Percentiles rank a stretch among this genome's conserved stretches.
Evolutionary conservation across 2,888 invertebrate genomes (phyloP).

Genomic region (Eugnorisma glareosa): DNA sequence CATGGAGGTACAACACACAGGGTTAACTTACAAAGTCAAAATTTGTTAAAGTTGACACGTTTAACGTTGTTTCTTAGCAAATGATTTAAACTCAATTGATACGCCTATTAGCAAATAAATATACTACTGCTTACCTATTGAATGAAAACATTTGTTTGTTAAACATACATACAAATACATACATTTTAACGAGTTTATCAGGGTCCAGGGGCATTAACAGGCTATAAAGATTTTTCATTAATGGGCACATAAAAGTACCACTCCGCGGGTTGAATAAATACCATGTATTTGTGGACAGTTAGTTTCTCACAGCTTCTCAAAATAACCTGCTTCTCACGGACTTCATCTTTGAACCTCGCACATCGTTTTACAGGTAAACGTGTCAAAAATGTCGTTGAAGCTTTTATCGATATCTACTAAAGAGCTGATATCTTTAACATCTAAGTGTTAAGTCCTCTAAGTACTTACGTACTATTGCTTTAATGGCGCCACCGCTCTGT

Average conservation of each 20-base stretch:
- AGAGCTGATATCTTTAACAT: conserved; percentile 23
- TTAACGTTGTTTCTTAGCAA: not conserved
- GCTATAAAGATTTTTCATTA: not conserved
- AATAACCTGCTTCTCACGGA: conserved; percentile 15
- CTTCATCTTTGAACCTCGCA: conserved; percentile 35
- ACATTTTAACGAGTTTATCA: not conserved
- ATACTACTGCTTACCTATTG: not conserved
- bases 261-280: conserved; percentile 21
- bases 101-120: not conserved
- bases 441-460: conserved; percentile 12
- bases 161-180: not conserved
- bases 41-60: not conserved
- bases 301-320: conserved; percentile 5
- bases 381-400: not conserved
- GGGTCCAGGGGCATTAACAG: not conserved
- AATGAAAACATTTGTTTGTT: not conserved
- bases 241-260: not conserved
- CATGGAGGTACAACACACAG: not conserved
- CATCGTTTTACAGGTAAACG: conserved; percentile 7
- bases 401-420: conserved; percentile 27
- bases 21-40: not conserved
- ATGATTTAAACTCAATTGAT: not conserved
- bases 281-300: conserved; percentile 1
- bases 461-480: not conserved
- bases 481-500: conserved; percentile 22